Conservation (phyloP, 2,797 vertebrate species). For the Parauchenoglanis ngamensis region DNA sequence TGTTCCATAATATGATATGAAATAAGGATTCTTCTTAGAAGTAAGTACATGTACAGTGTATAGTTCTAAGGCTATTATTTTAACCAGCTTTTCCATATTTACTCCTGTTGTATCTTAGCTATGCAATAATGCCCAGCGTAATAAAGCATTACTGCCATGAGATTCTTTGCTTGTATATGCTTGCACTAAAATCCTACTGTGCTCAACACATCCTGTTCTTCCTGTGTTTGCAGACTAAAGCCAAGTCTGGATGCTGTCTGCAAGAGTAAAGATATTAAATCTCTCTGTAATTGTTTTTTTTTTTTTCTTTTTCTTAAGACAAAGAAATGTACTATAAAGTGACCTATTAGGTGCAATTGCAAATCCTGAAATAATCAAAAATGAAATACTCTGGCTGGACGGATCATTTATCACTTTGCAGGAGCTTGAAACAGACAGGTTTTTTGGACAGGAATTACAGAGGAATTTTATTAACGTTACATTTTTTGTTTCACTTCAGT, state of each 20-base stretch:
- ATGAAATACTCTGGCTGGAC: not conserved
- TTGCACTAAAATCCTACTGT: slow-evolving; percentile 20
- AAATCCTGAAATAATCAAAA: not conserved
- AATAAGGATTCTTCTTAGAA: slow-evolving; percentile 1
- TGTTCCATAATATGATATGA: not conserved
- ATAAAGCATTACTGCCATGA: slow-evolving; percentile 13
- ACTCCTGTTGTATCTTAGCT: slow-evolving; percentile 26
- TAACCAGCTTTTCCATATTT: not conserved
- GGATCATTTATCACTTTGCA: not conserved
- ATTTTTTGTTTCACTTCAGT: not conserved
- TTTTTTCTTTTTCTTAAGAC: not conserved
- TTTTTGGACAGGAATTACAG: not conserved
- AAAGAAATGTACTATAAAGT: not conserved
- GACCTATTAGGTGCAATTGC: not conserved
- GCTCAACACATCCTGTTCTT: slow-evolving; percentile 29
- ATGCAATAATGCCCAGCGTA: slow-evolving; percentile 6
- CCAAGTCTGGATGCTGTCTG: slow-evolving; percentile 11
- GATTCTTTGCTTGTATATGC: slow-evolving; percentile 15
- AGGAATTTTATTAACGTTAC: not conserved
- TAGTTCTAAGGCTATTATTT: slow-evolving; percentile 12
- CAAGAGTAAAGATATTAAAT: slow-evolving; percentile 39
- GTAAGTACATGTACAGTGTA: slow-evolving; percentile 35
- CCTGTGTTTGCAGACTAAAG: slow-evolving; percentile 15
- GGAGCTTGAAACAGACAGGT: not conserved
- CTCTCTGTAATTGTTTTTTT: not conserved